These are phyloP conservation scores for Montifringilla adamsi DNA, from an alignment of 2,113 vertebrate genomes.

Conservation along the genomic window DNA sequence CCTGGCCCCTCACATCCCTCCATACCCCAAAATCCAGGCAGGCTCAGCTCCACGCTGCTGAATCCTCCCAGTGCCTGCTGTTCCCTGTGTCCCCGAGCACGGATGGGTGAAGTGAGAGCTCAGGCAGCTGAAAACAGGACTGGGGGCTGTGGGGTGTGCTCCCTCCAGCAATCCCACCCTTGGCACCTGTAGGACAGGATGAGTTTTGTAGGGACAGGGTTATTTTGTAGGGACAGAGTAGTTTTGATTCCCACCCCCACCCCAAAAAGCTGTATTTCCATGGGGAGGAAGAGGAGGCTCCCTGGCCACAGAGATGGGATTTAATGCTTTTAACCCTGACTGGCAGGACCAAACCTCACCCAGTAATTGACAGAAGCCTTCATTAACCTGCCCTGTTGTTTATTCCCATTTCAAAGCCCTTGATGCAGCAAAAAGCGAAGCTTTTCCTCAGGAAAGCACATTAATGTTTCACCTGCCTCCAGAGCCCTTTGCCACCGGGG, in stretches of 20 bases:
- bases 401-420: neutral
- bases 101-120: neutral
- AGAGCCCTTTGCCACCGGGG: slow-evolving; percentile 4
- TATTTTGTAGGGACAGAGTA: neutral
- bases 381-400: slow-evolving; percentile 17
- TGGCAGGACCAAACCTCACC: neutral
- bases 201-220: neutral
- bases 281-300: neutral
- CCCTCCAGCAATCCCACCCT: neutral
- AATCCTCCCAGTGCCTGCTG: neutral
- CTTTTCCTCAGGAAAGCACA: neutral
- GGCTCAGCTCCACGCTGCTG: fast-evolving
- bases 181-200: neutral
- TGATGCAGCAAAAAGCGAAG: neutral
- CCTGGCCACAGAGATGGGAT: neutral
- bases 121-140: neutral
- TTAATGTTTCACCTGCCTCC: slow-evolving; percentile 8
- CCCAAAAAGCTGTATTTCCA: neutral
- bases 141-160: neutral
- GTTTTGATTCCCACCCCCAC: neutral
- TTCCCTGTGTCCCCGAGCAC: neutral
- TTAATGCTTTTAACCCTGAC: neutral
- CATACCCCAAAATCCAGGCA: neutral
- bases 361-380: neutral
- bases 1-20: neutral